Evolutionary conservation across 1,140 invertebrate genomes (phyloP).

Genomic region (Drosophila pandora): DNA sequence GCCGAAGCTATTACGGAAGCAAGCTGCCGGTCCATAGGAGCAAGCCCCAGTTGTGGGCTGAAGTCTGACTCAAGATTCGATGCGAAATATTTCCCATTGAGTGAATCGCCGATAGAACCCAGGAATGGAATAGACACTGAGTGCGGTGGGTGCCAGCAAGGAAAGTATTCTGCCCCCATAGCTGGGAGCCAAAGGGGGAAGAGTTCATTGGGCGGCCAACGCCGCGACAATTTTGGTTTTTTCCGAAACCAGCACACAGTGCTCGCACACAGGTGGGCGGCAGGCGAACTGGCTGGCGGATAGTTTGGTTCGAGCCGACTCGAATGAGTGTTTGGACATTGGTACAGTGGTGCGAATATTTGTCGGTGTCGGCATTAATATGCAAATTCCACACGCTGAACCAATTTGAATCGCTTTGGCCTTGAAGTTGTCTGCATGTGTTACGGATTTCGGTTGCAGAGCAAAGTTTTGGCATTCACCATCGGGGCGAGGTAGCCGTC

Average conservation of each 20-base stretch:
- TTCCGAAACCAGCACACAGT: too few relatives aligned
- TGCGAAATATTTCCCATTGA: not conserved
- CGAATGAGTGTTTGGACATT: not conserved
- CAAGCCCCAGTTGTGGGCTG: too few relatives aligned
- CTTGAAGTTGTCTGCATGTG: slow-evolving; percentile 57
- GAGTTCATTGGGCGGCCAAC: too few relatives aligned
- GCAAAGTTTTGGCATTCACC: slow-evolving; percentile 39
- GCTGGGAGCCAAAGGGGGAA: too few relatives aligned
- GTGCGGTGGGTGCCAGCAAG: too few relatives aligned
- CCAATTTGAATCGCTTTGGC: slow-evolving; percentile 69
- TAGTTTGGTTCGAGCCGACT: not conserved
- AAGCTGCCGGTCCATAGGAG: too few relatives aligned
- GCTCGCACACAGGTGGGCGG: slow-evolving; percentile 19
- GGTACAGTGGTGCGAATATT: slow-evolving; percentile 6
- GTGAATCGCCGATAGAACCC: too few relatives aligned
- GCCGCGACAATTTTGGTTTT: too few relatives aligned
- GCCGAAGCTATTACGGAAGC: slow-evolving; percentile 36
- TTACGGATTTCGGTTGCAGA: slow-evolving; percentile 29
- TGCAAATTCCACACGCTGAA: slow-evolving; percentile 63
- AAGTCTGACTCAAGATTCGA: slow-evolving; percentile 6
- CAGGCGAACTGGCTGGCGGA: not conserved
- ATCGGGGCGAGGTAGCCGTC: not conserved
- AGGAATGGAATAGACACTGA: too few relatives aligned
- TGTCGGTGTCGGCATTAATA: slow-evolving; percentile 45
- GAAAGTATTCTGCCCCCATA: too few relatives aligned